phyloP scores from a whole-genome alignment of 1,140 invertebrate species.

The Antheraea pernyi region DNA sequence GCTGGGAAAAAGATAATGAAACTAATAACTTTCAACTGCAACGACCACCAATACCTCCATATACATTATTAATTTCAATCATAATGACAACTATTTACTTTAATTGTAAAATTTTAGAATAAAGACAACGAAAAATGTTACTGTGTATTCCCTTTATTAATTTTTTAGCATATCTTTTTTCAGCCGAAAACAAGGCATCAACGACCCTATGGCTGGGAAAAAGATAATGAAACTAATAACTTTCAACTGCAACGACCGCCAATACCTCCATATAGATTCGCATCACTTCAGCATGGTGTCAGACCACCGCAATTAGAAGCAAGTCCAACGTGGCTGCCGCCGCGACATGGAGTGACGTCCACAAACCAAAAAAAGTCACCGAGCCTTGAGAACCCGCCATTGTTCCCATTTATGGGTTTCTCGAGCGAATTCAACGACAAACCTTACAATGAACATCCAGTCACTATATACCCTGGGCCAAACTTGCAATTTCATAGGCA shows the following conservation, averaged over 20 bases:
- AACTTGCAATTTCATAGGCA: conserved; percentile 69
- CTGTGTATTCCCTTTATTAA: too few species aligned
- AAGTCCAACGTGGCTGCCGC: conserved; percentile 69
- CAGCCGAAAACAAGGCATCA: conserved; percentile 88
- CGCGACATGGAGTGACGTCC: conserved; percentile 43
- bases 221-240: conserved; percentile 71
- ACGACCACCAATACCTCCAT: conserved; percentile 79
- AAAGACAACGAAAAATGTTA: too few species aligned
- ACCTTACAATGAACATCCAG: conserved; percentile 82
- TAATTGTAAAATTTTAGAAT: too few species aligned
- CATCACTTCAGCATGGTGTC: conserved; percentile 82
- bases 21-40: conserved; percentile 76
- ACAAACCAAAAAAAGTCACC: conserved; percentile 61
- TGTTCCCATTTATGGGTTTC: conserved; percentile 73
- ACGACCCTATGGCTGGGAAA: conserved; percentile 87
- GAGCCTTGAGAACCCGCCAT: conserved; percentile 64
- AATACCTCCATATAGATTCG: conserved; percentile 82
- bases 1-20: conserved; percentile 83
- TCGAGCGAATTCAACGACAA: conserved; percentile 75
- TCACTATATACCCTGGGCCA: conserved; percentile 81
- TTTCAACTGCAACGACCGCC: conserved; percentile 79
- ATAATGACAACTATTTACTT: too few species aligned
- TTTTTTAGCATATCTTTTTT: conserved; percentile 26
- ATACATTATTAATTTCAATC: too few species aligned
- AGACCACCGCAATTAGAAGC: conserved; percentile 61